Percentiles rank a stretch among this genome's conserved stretches.
Conservation (phyloP, 1,140 invertebrate species). For the Wiebesia pumilae region DNA sequence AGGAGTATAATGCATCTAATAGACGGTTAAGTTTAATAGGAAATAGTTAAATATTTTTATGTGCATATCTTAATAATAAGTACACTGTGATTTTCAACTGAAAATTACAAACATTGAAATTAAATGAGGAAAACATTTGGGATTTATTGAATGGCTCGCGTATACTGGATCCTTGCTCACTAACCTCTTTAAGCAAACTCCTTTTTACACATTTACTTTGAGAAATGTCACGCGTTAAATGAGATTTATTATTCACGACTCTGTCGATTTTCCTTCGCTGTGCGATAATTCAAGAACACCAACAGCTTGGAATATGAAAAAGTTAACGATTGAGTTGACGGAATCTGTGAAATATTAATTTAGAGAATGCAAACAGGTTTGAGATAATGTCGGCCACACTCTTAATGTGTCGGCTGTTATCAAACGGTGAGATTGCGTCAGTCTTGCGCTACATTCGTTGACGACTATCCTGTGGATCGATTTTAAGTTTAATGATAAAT, state of each 20-base stretch:
- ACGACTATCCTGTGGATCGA: background rate
- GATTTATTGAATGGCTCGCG: background rate
- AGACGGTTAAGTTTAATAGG: background rate
- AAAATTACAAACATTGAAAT: background rate
- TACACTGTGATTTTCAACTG: background rate
- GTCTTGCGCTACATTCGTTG: background rate
- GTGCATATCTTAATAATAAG: background rate
- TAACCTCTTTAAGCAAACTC: background rate
- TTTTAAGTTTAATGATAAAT: background rate
- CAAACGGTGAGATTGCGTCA: conserved; percentile 6
- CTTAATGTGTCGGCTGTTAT: background rate
- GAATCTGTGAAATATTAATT: conserved; percentile 10
- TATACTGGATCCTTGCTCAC: background rate
- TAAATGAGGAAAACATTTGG: background rate
- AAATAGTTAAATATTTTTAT: background rate
- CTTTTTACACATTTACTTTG: background rate
- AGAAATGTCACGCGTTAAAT: background rate
- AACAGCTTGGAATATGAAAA: background rate
- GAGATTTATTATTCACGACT: background rate
- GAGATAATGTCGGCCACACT: conserved; percentile 10
- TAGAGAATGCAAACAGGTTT: conserved; percentile 13
- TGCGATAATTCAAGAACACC: background rate
- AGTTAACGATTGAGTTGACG: background rate
- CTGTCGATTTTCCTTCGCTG: background rate
- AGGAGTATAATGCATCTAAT: background rate